These are phyloP conservation scores for Antennarius maculatus DNA, from an alignment of 2,797 vertebrate genomes.

Conservation along the genomic window DNA sequence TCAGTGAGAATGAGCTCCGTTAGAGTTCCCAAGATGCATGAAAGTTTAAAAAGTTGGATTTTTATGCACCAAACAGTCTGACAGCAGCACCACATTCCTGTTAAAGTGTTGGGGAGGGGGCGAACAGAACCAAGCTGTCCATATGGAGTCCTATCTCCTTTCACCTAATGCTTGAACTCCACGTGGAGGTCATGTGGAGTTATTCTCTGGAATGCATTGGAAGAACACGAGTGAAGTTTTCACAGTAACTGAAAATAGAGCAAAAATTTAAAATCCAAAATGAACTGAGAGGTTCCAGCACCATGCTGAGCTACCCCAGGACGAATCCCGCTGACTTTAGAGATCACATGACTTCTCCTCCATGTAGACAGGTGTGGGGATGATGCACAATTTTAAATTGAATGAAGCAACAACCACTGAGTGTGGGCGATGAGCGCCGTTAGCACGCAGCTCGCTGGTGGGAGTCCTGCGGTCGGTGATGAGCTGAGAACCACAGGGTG, in stretches of 20 bases:
- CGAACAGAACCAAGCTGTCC: constrained; percentile 40
- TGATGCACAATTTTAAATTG: too few relatives aligned
- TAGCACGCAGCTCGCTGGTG: too few relatives aligned
- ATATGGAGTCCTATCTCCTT: constrained; percentile 71
- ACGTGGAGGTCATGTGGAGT: constrained; percentile 37
- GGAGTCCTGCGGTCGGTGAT: too few relatives aligned
- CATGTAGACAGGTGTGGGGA: too few relatives aligned
- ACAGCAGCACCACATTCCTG: constrained; percentile 52
- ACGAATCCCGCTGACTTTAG: background rate
- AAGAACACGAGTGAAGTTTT: background rate
- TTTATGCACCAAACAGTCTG: constrained; percentile 24
- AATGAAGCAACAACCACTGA: too few relatives aligned
- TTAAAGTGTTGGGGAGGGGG: constrained; percentile 24
- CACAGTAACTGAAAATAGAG: background rate
- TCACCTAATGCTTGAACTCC: constrained; percentile 60
- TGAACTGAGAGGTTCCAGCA: too few relatives aligned
- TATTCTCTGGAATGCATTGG: constrained; percentile 25
- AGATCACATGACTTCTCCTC: too few relatives aligned
- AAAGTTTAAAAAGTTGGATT: constrained; percentile 37
- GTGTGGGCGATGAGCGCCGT: too few relatives aligned
- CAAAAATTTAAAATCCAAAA: too few relatives aligned
- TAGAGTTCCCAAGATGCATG: constrained; percentile 32
- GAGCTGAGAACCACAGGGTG: background rate
- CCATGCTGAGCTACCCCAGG: background rate
- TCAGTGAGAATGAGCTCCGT: constrained; percentile 12